Conservation (phyloP, 1,140 invertebrate species). For the Campoletis sonorensis region DNA sequence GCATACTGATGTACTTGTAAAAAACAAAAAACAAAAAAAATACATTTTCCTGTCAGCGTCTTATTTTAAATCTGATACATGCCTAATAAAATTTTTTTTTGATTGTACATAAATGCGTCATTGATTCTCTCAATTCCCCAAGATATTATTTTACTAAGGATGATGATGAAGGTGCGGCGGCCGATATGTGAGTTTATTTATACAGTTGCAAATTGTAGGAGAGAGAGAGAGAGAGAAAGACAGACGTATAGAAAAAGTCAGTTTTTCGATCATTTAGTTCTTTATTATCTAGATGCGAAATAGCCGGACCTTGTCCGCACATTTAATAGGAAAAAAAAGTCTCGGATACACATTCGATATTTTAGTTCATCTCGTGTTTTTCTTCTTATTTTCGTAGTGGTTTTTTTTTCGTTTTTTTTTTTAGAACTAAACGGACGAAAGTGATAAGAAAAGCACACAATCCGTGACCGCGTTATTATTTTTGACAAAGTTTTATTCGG, state of each 20-base stretch:
- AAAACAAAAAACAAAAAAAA: conserved; percentile 58
- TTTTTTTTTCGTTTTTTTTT: too few relatives aligned
- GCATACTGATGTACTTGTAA: conserved; percentile 58
- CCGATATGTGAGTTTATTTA: neutral
- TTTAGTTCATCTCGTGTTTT: neutral
- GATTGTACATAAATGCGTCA: conserved; percentile 62
- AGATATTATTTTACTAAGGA: conserved; percentile 17
- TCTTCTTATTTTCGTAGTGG: neutral
- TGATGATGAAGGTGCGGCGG: neutral
- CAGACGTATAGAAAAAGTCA: neutral
- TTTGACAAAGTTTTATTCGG: conserved; percentile 68
- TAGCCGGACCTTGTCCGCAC: conserved; percentile 26
- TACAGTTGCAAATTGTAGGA: conserved; percentile 1
- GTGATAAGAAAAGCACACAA: conserved; percentile 50
- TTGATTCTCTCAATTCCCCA: conserved; percentile 17
- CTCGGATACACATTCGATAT: conserved; percentile 50
- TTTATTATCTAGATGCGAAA: conserved; percentile 43
- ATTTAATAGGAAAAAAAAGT: conserved; percentile 46
- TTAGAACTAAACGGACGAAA: conserved; percentile 48
- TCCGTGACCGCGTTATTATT: conserved; percentile 55
- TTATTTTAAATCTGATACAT: conserved; percentile 73
- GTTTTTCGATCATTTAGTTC: conserved; percentile 32
- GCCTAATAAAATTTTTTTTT: conserved; percentile 73
- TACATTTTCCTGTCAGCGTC: conserved; percentile 66
- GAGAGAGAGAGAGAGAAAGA: neutral